Evolutionary conservation across 1,140 invertebrate genomes (phyloP), one percentile per base, ranked within the genome.

Genomic region (Hyles euphorbiae): DNA sequence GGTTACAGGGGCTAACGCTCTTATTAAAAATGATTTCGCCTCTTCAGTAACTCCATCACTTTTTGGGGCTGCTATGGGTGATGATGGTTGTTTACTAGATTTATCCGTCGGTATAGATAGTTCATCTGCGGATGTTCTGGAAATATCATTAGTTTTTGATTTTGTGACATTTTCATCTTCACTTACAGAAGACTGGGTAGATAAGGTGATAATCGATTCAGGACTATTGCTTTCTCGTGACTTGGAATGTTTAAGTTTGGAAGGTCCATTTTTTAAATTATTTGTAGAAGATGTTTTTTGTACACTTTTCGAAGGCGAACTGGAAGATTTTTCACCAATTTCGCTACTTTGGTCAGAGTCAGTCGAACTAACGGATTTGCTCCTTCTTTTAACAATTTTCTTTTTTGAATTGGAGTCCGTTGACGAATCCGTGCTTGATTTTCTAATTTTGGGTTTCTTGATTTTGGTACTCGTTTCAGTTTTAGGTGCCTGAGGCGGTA

Each of bases 11-110:
- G 91, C 92, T 56, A 94, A 72, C 10, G 93, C 93, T 76, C 93
- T 84, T 77, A 94, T 93, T 47, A 95, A 80, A 71, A 94, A 94
- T 3, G 92, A 92, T 76, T 94, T 94, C 0, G 93, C 92, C 67
- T 94, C 93, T 74, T 94, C 92, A 2, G 90, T 89, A 64, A 91
- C 91, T 3, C 74, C 79, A 58, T 90, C 88, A 68, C 90, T 90
- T 64, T 81, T 89, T 53, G 80, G 87, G 3, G 77, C 74, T 69
- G 83, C 83, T 3, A 87, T 75, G 68, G 84, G 89, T 0, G 91
- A 90, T 4, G 83, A 90, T 4, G 83, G 77, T 36, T 90, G 90
- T 71, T 90, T 90, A 1, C 88, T 87, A 5, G 91, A 91, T 76
- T 90, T 90, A 58, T 93, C 92, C 10, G 72, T 83, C 34, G 87